These are phyloP conservation scores for Gavialis gangeticus DNA, from an alignment of 2,113 vertebrate species.

Conservation along the genomic window DNA sequence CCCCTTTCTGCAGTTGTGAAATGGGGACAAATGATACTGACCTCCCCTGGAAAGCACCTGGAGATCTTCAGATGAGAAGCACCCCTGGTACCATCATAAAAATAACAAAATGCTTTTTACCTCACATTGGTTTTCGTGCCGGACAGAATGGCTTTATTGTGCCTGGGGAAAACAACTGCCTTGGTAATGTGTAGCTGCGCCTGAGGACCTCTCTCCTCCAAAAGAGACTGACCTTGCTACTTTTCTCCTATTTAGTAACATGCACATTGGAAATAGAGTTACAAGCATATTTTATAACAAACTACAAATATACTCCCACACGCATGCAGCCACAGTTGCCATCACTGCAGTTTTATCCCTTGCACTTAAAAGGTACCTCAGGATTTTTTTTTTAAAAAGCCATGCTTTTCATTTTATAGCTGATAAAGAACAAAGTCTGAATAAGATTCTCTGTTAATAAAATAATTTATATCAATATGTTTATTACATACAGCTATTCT, in stretches of 20 bases:
- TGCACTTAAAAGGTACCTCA: background rate
- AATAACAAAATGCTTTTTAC: background rate
- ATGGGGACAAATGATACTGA: background rate
- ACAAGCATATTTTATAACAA: background rate
- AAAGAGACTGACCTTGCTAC: background rate
- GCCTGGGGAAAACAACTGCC: background rate
- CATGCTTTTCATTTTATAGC: background rate
- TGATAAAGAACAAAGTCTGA: background rate
- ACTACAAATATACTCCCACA: background rate
- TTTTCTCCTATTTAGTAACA: background rate
- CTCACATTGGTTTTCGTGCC: background rate
- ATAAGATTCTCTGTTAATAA: background rate
- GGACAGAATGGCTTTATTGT: background rate
- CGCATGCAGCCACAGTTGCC: background rate
- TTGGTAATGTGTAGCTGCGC: background rate
- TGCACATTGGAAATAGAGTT: background rate
- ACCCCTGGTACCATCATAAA: fast-evolving
- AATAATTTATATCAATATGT: background rate
- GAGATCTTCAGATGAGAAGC: background rate
- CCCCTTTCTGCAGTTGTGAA: background rate
- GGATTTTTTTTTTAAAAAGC: background rate
- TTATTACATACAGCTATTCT: background rate
- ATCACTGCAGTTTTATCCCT: background rate
- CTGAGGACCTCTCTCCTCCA: background rate
- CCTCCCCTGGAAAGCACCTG: fast-evolving